Base-by-base conservation (phyloP, 2,113 vertebrate genomes). In the Halichoerus grypus region DNA sequence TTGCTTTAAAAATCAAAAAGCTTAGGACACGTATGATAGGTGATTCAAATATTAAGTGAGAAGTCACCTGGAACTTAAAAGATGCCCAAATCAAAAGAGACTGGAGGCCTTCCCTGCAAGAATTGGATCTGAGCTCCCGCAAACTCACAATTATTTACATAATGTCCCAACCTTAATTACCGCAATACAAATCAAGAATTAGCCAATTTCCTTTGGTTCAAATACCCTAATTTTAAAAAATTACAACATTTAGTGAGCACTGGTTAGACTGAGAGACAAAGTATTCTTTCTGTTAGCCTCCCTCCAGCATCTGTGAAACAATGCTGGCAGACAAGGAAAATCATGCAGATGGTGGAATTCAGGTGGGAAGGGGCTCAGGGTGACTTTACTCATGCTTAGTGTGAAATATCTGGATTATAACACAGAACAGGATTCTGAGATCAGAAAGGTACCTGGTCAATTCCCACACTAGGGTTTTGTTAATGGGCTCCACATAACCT, bases 191-290 rank as follows among this genome's bases (percentile, higher is more conserved):
- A 95, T 95, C 61, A 95, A 95, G 76, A 96, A 82, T 92, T 71
- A 94, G 71, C 61, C 88, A 63, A 97, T 95, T 98, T 95, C 95
- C 97, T 96, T 93, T 92, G 88, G 85, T 95, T 95, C 16, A 63
- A 96, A 94, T 42, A 95, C 39, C 71, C 65, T 94, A 51, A 61
- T 95, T 95, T 33, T 1, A 71, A 94, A 79, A 94, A 90, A 82
- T 28, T 79, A 61, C 89, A 81, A 89, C 90, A 97, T 28, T 71
- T 76, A 76, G 69, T 36, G 55, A 95, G 42, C 95, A 85, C n/a
- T 88, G 39, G 0, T n/a, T 95, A 96, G 87, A 86, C 67, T 74
- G 28, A 95, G 83, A 59, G 42, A 81, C 51, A 24, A 88, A 91
- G 31, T 46, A 67, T 9, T 77, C 76, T 33, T 51, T 74, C 55